Base-by-base conservation (phyloP, 1,140 invertebrate genomes). In the Scaptomyza pallida region DNA sequence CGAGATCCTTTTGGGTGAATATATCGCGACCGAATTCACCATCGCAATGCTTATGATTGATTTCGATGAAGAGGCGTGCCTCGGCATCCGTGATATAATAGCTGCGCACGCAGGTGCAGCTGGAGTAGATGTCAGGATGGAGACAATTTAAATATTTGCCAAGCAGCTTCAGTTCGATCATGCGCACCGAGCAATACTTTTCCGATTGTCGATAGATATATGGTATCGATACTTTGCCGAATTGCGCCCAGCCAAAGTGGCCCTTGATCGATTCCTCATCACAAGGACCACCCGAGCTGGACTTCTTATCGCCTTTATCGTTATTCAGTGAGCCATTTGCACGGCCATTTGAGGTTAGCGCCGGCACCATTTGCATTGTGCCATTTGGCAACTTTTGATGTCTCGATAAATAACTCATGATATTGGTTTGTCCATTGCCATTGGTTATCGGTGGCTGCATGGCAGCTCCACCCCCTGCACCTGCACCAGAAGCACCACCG, bases 21-120 rank as follows among this genome's bases (percentile, higher is more conserved):
- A 94, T 93, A 68, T 98, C 96, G 43, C 95, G 94, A 0, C 97
- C 97, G 92, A 97, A 99, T 76, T 97, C 95, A 71, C 93, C 94
- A 78, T 98, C 97, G 93, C 97, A 98, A 89, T 99, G 98, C 91
- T 95, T 96, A 26, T 94, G 92, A 92, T 99, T 99, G 67, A 99
- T 98, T 92, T 99, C 97, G 90, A 97, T 98, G 19, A 99, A 93
- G 12, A 99, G 93, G 67, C 96, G 95, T 45, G 96, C 95, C 92
- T 99, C 98, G 2, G 95, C 94, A 70, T 97, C 96, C 5, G 97
- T 98, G 59, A 98, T 97, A 90, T 97, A 98, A 91, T 98, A 98
- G 92, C 97, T 98, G 61, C 96, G 94, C 54, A 99, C 97, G 90
- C 96, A 97, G 1, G 97, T 97, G 91, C 97, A 98, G 57, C 92